Conservation (phyloP, 1,140 invertebrate species). For the silkworm (Bombyx mori) region DNA sequence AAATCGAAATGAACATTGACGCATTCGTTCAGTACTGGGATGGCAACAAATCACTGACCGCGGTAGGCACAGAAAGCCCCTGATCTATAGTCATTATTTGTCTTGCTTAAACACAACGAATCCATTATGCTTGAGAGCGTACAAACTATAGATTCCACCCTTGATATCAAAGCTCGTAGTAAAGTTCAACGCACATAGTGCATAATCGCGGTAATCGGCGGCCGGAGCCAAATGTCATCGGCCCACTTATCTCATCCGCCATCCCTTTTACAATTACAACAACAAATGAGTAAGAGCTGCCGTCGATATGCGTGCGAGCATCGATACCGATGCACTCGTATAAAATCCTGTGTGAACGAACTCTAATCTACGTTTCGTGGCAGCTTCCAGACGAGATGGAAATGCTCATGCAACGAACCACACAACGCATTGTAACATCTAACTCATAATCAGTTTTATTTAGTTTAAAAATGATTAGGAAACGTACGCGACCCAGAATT, state of each 20-base stretch:
- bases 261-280: conserved; percentile 71
- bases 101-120: too few relatives aligned
- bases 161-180: conserved; percentile 32
- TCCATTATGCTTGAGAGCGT: too few relatives aligned
- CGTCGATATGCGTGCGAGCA: conserved; percentile 55
- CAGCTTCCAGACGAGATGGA: conserved; percentile 49
- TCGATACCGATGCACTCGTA: conserved; percentile 62
- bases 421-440: too few relatives aligned
- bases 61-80: too few relatives aligned
- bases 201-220: conserved; percentile 66
- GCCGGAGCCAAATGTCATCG: conserved; percentile 67
- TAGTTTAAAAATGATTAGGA: too few relatives aligned
- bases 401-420: conserved; percentile 26
- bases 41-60: too few relatives aligned
- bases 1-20: too few relatives aligned
- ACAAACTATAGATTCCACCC: too few relatives aligned
- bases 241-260: conserved; percentile 68
- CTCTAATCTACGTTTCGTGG: conserved; percentile 65
- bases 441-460: too few relatives aligned
- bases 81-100: too few relatives aligned
- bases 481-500: too few relatives aligned
- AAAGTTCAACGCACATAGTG: conserved; percentile 70
- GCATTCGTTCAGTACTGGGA: too few relatives aligned
- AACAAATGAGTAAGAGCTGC: conserved; percentile 68
- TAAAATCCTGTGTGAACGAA: conserved; percentile 71